Evolutionary conservation across 1,140 invertebrate genomes (phyloP), one percentile per base, ranked within the genome.

Genomic region (Platorchestia sp.): DNA sequence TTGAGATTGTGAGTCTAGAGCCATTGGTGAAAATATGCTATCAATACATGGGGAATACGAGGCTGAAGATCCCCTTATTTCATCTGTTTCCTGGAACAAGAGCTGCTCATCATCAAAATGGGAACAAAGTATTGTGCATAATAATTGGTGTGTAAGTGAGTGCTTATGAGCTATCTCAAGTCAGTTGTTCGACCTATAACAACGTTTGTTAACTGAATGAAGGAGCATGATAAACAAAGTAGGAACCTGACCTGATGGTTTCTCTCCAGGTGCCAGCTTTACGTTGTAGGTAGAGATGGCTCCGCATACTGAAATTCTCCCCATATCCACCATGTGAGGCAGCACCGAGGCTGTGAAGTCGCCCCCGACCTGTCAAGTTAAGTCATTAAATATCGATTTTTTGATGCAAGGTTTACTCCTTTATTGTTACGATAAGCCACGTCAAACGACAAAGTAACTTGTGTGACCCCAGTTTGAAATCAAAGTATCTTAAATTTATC

Each of bases 241-340:
- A 0, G 47, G 10, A 59, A 59, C 6, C 14, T 75, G 0, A 86
- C 87, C 44, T 86, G 86, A 43, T 1, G 87, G 40, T 3, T 87
- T 86, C 5, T 3, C 45, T 6, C 51, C 10, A 1, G n/a, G 41
- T 41, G 51, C 75, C 95, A 41, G 45, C 59, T 36, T 6, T 3
- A 97, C 97, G 97, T 98, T 98, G 96, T 98, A 98, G 3, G 97
- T 97, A 19, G 98, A 98, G 96, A 98, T 98, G 36, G 97, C 97
- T 42, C 98, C 98, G 96, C 98, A 98, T 0, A 98, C 97, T 14
- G 98, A 97, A 44, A 98, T 97, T 95, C 98, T 97, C 22, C 98
- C 98, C 96, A 97, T 97, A 42, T 97, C 96, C 86, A 97, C 98
- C 98, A 98, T 98, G 87, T 98, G 97, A 95, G 97, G 97, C 95